Base-by-base conservation (phyloP, 2,888 invertebrate genomes). In the Panzeria rudis region DNA sequence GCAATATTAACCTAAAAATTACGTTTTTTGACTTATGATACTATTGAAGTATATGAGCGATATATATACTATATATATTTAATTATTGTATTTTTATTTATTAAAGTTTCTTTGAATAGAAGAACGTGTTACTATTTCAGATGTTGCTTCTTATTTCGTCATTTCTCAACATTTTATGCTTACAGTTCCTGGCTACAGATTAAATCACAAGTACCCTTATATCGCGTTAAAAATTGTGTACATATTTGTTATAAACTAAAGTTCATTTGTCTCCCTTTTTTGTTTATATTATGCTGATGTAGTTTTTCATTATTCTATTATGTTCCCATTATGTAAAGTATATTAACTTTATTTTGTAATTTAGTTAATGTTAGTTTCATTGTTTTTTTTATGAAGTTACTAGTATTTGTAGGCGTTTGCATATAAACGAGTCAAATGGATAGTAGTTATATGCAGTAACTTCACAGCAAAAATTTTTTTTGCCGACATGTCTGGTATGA, bases 271-370 rank as follows among this genome's bases (percentile, higher is more conserved):
- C 11, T 41, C 13, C 38, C 59, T 15, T n/a, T 25, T 17, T 20
- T 41, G 23, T 44, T 35, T n/a, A 1, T 35, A 25, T 52, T 62
- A 7, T 52, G 25, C 17, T 52, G 5, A 15, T 73, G 9, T n/a
- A 11, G 13, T 20, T 59, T 38, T 38, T 13, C 6, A 3, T 41
- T 71, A 41, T 62, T 25, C 29, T 13, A 52, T 62, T 62, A 84
- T 86, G 84, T 54, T 62, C 17, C 29, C 7, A 52, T 62, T 62
- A 84, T 86, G 84, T 50, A 81, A 87, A 86, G 52, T 81, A 69
- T 81, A 85, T 86, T 86, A 87, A 86, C 83, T 87, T 77, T 79
- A 84, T 85, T 85, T 84, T 85, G 62, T 80, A 84, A 79, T 86
- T 87, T 62, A 84, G 47, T 76, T 64, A 66, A 66, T 29, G 59